Evolutionary conservation across 2,888 invertebrate genomes (phyloP), one percentile per base, ranked within the genome.

Genomic region (Rutpela maculata): DNA sequence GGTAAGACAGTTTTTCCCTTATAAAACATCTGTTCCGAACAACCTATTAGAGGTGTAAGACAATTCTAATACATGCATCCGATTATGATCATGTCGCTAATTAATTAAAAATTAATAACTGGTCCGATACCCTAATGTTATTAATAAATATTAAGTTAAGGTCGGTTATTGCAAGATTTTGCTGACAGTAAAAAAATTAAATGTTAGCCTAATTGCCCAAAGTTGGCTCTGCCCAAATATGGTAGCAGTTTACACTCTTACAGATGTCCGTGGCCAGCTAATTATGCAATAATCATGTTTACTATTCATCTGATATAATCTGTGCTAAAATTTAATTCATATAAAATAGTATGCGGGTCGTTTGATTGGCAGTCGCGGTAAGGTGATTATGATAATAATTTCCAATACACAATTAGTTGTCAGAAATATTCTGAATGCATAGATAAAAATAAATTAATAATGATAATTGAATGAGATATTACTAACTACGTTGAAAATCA

Each of bases 231-330:
- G 22, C 31, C 80, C 75, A 73, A 63, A 78, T 73, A 77, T 70
- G 80, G 80, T 63, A 62, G 65, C 26, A 26, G 71, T 76, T 76
- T 78, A 78, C 78, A 75, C 80, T 79, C 76, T 80, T 78, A 71
- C 77, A 76, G 55, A 66, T 70, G 59, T 59, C 22, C 50, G n/a
- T n/a, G 50, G 50, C n/a, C 50, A 12, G n/a, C 50, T 50, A 4
- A n/a, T 50, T 50, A 50, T n/a, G 50, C 50, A 50, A 50, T n/a
- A 5, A 2, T n/a, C 50, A 17, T 35, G 9, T 7, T 35, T 35
- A 9, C 31, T 9, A 35, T 35, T 35, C 31, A 35, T 35, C 31
- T 35, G 31, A 35, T 35, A 35, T 2, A 12, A 50, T 50, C n/a
- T 43, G 43, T 12, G 11, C 43, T n/a, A 15, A n/a, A 50, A 50